Base-by-base conservation (phyloP, 2,113 vertebrate genomes). In the Dissostichus mawsoni region DNA sequence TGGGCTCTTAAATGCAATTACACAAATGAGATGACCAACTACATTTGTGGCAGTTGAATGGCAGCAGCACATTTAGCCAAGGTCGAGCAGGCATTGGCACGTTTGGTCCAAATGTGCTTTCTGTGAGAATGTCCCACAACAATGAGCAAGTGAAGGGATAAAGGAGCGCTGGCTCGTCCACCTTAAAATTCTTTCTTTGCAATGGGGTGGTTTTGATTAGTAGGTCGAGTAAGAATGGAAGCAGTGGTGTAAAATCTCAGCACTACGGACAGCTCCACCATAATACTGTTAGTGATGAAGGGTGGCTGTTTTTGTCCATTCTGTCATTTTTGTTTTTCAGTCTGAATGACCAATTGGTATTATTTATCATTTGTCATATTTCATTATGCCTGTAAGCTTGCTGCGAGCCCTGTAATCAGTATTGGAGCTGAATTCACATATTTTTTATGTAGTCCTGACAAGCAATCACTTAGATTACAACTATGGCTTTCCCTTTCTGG, bases 1-100 rank as follows among this genome's bases (percentile, higher is more conserved):
- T 71, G 66, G 56, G 89, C 84, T 88, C 90, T 92, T 89, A 79
- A 70, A 92, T 83, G 78, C 83, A 90, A 92, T 94, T 88, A 79
- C 82, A 82, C 65, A 92, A 92, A 93, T 92, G 76, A 92, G 84
- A 84, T 78, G 82, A 78, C 73, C 56, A 59, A 58, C 75, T 70
- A 64, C 78, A 29, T 76, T 76, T 69, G 66, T 4, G 9, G 36
- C 48, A 17, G n/a, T 53, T 6, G 56, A 64, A 45, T 50, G 5
- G 66, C 47, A 0, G 72, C 71, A 14, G 76, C 41, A 12, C 69
- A 3, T 81, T 85, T 57, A 73, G 65, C 63, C 57, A 84, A 81
- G 86, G 85, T 78, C 64, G 12, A 80, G 81, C 67, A 66, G 66
- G 77, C 48, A 45, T 65, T 59, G 81, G 65, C 47, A 36, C 12